Base-by-base conservation (phyloP, 2,797 vertebrate genomes). In the Antrozous pallidus region DNA sequence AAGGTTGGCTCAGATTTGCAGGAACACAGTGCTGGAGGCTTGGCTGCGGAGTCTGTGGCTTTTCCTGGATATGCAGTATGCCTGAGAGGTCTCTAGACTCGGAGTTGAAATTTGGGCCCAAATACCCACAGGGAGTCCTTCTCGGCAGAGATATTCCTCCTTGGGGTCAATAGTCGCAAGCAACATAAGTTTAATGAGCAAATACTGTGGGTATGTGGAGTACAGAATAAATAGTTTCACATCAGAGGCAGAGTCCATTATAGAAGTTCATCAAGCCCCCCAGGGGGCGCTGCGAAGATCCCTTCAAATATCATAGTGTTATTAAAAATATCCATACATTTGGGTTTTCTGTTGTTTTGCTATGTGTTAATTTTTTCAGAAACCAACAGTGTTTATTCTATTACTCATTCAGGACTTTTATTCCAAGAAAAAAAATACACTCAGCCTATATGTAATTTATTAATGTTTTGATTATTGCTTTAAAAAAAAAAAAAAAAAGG, bases 261-360 rank as follows among this genome's bases (percentile, higher is more conserved):
- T n/a, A 51, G 18, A 87, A 17, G 3, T 40, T 93, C 40, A 47
- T 80, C 33, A 78, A 83, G 54, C 63, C 33, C n/a, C 4, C 42
- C 42, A 42, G 63, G 51, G 63, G 18, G 24, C 63, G 45, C 42
- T 94, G 28, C 88, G 42, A 92, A 20, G 16, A 91, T 73, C 18
- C 70, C 54, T 88, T 94, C 33, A 88, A 91, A 78, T 10, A 71
- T 26, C 58, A 31, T 14, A 13, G 40, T 71, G 42, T 42, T 69
- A 26, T 89, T 86, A 92, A 93, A 70, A 86, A 56, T 71, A 81
- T 51, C 51, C 67, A 90, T 11, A 61, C 12, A n/a, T 54, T 58
- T 17, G 42, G 16, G 33, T n/a, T 90, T 96, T 95, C 67, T 36
- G 87, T 92, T 85, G 61, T 63, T 93, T 95, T 92, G 18, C 22